phyloP scores from a whole-genome alignment of 1,140 invertebrate species.

The Pantala flavescens region DNA sequence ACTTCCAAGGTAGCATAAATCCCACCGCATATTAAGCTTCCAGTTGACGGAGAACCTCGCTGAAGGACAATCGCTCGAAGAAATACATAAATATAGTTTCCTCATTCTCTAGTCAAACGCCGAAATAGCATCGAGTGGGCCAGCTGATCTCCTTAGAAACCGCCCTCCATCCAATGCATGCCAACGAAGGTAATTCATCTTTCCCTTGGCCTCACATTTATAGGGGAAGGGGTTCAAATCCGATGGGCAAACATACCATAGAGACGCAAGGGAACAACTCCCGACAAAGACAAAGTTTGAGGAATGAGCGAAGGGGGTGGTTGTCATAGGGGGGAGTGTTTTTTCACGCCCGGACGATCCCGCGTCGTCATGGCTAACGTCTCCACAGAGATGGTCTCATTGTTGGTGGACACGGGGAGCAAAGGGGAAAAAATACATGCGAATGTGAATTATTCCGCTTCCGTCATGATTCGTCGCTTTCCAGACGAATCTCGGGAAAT shows the following conservation, averaged over 20 bases:
- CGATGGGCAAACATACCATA: slow-evolving; percentile 1
- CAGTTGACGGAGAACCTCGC: too few relatives aligned
- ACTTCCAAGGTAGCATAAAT: too few relatives aligned
- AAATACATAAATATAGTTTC: too few relatives aligned
- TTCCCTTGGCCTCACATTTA: neutral
- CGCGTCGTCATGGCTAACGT: neutral
- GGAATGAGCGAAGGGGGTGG: neutral
- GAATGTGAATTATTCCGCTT: neutral
- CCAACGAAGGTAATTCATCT: slow-evolving; percentile 9
- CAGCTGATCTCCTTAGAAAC: too few relatives aligned
- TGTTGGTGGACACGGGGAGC: neutral
- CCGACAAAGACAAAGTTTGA: slow-evolving; percentile 9
- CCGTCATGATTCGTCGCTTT: too few relatives aligned
- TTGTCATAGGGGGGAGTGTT: neutral
- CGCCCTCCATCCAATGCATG: neutral
- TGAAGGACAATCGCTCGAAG: too few relatives aligned
- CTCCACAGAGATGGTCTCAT: neutral
- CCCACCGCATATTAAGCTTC: too few relatives aligned
- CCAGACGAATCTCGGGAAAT: too few relatives aligned
- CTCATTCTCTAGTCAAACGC: too few relatives aligned
- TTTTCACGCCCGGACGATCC: neutral
- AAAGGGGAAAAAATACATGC: neutral
- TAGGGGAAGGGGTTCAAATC: slow-evolving; percentile 1
- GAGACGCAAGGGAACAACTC: neutral
- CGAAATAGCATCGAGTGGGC: too few relatives aligned